These are phyloP conservation scores for Phataginus tetradactyla DNA, from an alignment of 2,797 vertebrate species.

Conservation along the genomic window DNA sequence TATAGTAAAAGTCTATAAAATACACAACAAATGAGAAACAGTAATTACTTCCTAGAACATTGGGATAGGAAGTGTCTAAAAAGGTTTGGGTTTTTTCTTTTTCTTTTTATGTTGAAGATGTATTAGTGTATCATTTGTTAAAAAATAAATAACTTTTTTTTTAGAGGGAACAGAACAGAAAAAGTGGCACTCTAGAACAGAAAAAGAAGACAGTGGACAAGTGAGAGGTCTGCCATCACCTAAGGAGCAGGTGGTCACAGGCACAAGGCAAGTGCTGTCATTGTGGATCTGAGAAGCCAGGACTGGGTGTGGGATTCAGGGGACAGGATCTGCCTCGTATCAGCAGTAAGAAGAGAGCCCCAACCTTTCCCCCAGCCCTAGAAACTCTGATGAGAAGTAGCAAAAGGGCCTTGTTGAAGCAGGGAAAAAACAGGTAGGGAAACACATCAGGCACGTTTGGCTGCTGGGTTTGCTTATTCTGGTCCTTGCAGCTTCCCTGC, in stretches of 20 bases:
- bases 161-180: too few relatives aligned
- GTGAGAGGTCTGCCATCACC: not conserved
- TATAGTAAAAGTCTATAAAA: not conserved
- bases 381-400: not conserved
- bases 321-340: too few relatives aligned
- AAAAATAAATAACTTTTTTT: too few relatives aligned
- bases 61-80: not conserved
- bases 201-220: not conserved
- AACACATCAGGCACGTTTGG: not conserved
- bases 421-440: not conserved
- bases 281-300: not conserved
- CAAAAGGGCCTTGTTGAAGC: too few relatives aligned
- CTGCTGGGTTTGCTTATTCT: not conserved
- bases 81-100: not conserved
- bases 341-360: not conserved
- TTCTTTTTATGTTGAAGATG: not conserved
- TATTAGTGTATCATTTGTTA: not conserved
- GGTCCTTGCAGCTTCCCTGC: not conserved
- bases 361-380: not conserved
- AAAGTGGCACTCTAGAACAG: not conserved
- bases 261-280: not conserved
- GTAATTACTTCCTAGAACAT: not conserved
- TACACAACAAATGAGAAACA: not conserved
- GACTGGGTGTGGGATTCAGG: not conserved
- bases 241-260: not conserved